Conservation (phyloP, 2,888 invertebrate genomes). For the Cremastobaeus sp. region DNA sequence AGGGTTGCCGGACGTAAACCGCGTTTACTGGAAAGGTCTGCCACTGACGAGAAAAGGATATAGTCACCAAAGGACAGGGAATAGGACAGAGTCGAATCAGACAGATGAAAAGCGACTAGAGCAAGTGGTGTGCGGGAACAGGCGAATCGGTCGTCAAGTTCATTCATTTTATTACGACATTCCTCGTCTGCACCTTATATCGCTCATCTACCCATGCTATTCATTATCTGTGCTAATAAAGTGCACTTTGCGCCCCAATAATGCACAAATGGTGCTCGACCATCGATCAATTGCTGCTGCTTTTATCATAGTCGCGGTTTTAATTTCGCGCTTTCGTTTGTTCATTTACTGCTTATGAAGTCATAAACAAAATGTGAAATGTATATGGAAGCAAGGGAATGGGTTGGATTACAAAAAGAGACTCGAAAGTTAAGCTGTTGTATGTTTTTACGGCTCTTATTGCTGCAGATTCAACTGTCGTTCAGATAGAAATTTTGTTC, state of each 20-base stretch:
- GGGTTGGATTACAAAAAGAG: no score
- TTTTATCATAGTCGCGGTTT: slow-evolving; percentile 40
- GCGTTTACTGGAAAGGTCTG: slow-evolving; percentile 64
- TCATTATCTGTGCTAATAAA: slow-evolving; percentile 48
- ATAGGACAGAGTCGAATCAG: slow-evolving; percentile 42
- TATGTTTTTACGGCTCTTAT: no score
- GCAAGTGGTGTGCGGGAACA: slow-evolving; percentile 22
- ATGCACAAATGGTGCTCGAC: slow-evolving; percentile 36
- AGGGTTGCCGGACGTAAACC: slow-evolving; percentile 64
- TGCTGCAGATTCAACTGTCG: no score
- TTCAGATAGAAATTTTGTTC: no score
- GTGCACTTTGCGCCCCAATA: slow-evolving; percentile 46
- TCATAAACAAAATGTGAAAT: no score
- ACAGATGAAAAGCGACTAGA: slow-evolving; percentile 40
- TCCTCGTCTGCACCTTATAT: slow-evolving; percentile 70
- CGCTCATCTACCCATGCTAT: slow-evolving; percentile 68
- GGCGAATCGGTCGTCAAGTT: slow-evolving; percentile 68
- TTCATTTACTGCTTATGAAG: slow-evolving; percentile 26
- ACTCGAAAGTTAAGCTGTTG: no score
- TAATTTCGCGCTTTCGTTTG: slow-evolving; percentile 35
- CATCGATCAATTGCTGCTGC: slow-evolving; percentile 33
- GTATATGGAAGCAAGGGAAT: no score
- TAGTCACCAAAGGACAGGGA: slow-evolving; percentile 24
- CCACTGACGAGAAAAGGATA: slow-evolving; percentile 47
- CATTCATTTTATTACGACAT: slow-evolving; percentile 75